phyloP scores from a whole-genome alignment of 2,797 vertebrate genomes.

The Agapornis canus region DNA sequence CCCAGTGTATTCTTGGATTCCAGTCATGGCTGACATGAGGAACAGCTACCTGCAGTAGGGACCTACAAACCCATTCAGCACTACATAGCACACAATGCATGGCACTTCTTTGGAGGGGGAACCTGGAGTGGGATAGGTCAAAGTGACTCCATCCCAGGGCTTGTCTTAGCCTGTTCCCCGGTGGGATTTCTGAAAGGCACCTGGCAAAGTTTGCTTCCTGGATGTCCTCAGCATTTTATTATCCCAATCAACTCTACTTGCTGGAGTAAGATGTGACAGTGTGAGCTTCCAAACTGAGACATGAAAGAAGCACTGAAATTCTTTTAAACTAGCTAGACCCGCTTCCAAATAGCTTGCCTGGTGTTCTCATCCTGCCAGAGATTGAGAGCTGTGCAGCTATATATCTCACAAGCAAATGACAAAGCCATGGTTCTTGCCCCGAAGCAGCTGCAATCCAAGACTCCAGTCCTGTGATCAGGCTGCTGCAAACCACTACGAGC shows the following conservation, averaged over 20 bases:
- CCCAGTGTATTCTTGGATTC: background rate
- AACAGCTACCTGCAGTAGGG: background rate
- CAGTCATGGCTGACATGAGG: background rate
- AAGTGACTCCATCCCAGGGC: rapidly evolving
- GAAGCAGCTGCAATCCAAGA: background rate
- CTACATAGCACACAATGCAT: rapidly evolving
- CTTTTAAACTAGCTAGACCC: background rate
- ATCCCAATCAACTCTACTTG: background rate
- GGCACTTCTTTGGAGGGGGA: too few relatives aligned
- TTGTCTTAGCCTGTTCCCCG: background rate
- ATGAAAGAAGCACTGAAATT: background rate
- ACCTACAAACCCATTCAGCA: background rate
- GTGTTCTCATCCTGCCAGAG: background rate
- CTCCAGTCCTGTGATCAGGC: background rate
- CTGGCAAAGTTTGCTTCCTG: background rate
- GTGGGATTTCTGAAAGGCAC: background rate
- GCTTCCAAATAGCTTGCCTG: background rate
- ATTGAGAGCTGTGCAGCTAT: background rate
- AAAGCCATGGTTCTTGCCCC: background rate
- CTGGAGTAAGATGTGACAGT: background rate
- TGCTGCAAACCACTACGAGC: background rate
- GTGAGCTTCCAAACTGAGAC: background rate
- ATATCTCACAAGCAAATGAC: background rate
- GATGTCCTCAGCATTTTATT: background rate
- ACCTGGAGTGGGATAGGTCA: too few relatives aligned